Evolutionary conservation across 2,113 vertebrate species (phyloP), one percentile per base, ranked within the genome.

Genomic region (Tautogolabrus adspersus): DNA sequence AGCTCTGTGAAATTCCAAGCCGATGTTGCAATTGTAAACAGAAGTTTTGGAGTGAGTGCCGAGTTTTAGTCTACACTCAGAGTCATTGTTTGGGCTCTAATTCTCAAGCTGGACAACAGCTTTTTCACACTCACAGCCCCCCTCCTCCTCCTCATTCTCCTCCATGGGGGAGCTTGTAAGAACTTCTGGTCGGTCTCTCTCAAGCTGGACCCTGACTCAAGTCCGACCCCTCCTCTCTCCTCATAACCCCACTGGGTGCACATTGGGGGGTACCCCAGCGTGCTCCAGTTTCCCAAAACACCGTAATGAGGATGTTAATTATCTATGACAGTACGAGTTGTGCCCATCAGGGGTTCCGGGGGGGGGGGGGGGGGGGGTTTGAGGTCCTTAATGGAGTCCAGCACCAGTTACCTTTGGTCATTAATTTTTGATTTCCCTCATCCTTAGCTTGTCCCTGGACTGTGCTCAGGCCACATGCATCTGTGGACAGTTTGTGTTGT

Each of bases 271-370:
- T 88, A 87, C 79, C 68, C 19, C 70, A 82, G 64, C 22, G 40
- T 68, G 87, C 75, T 90, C 89, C 87, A 89, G 75, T 93, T 94
- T 90, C 77, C 75, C 75, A 80, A 89, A 92, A 88, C 49, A 82
- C 38, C 18, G 57, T 94, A 95, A 94, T 91, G 94, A 95, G 88
- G 94, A 94, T 87, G 83, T 84, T 95, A 94, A 96, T 89, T 89
- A 87, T 63, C 82, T 76, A 75, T 93, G 94, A 94, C 93, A 96
- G 89, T 76, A 57, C 68, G 64, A 90, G 88, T 79, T 71, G 84
- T 91, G 83, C 85, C 81, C 93, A 90, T 80, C 84, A 66, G 92
- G 89, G 84, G 75, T 58, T 88, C 70, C 74, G 0, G 38, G 69
- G 30, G 26, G 3, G 26, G n/a, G n/a, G n/a, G n/a, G n/a, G n/a